Percentiles rank a stretch among this genome's conserved stretches.
phyloP scores from a whole-genome alignment of 2,888 invertebrate species.

The Dusona sp. region DNA sequence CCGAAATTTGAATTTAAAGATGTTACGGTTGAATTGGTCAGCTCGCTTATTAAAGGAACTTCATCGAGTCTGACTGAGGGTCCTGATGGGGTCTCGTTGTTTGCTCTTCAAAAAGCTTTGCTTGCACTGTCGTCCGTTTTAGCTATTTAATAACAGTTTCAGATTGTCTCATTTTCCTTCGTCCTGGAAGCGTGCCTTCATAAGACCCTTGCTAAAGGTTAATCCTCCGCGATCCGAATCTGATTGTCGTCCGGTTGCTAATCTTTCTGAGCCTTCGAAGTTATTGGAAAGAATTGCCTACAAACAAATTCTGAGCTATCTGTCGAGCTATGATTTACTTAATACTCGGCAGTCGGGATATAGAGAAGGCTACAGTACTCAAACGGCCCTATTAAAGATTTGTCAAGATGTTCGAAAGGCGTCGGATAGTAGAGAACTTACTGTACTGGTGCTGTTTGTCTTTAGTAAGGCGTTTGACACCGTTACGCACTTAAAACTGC shows the following conservation, averaged over 20 bases:
- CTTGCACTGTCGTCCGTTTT: no score
- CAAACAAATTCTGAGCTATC: no score
- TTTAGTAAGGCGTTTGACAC: no score
- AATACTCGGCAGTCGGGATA: no score
- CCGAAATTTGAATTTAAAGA: no score
- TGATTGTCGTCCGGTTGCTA: constrained; percentile 13
- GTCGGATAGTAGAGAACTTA: not conserved
- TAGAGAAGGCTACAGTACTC: no score
- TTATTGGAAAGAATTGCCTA: not conserved
- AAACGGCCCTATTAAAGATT: not conserved
- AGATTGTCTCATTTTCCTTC: not conserved
- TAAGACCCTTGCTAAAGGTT: not conserved
- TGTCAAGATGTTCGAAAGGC: not conserved
- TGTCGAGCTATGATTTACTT: no score
- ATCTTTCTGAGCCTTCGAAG: constrained; percentile 3
- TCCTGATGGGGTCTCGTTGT: no score
- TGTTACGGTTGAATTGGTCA: no score
- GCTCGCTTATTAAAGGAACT: no score
- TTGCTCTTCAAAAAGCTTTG: no score
- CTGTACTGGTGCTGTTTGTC: not conserved
- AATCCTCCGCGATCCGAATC: not conserved
- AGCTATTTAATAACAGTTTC: not conserved
- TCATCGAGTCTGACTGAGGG: no score
- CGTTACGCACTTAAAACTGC: not conserved
- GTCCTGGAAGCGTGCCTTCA: not conserved